Conservation (phyloP, 1,140 invertebrate genomes). For the Apocrypta bakeri region DNA sequence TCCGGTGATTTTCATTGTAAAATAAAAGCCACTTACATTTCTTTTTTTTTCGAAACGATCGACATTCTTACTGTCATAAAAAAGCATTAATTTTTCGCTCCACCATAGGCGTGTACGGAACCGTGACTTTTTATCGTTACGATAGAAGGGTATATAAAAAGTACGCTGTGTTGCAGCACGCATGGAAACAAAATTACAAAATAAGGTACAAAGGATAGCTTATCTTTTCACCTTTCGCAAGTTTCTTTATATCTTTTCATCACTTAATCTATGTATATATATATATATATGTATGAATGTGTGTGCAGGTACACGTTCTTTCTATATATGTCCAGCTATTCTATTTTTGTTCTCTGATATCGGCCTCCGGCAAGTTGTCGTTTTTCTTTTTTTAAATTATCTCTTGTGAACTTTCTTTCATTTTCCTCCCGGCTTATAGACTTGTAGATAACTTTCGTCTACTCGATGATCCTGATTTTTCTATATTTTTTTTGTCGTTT, state of each 20-base stretch:
- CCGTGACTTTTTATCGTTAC: background rate
- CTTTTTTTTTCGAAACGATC: no score
- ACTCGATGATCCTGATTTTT: background rate
- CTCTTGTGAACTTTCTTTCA: slow-evolving; percentile 5
- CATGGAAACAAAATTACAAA: background rate
- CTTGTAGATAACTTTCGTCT: background rate
- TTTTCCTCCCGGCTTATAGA: background rate
- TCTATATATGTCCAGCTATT: no score
- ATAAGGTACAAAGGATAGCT: background rate
- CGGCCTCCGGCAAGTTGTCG: background rate
- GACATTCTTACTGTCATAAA: no score
- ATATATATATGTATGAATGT: no score
- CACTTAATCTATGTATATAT: background rate
- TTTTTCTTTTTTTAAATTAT: slow-evolving; percentile 2
- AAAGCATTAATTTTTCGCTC: no score
- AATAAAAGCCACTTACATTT: no score
- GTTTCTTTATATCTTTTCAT: slow-evolving; percentile 7
- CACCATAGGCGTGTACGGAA: background rate
- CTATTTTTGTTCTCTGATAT: slow-evolving; percentile 11
- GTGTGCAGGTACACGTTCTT: no score
- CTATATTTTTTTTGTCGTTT: background rate
- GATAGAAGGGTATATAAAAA: background rate
- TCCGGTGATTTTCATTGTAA: no score
- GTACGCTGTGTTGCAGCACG: background rate
- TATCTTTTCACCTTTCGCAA: background rate